Base-by-base conservation (phyloP, 1,140 invertebrate genomes). In the Metaphire vulgaris region DNA sequence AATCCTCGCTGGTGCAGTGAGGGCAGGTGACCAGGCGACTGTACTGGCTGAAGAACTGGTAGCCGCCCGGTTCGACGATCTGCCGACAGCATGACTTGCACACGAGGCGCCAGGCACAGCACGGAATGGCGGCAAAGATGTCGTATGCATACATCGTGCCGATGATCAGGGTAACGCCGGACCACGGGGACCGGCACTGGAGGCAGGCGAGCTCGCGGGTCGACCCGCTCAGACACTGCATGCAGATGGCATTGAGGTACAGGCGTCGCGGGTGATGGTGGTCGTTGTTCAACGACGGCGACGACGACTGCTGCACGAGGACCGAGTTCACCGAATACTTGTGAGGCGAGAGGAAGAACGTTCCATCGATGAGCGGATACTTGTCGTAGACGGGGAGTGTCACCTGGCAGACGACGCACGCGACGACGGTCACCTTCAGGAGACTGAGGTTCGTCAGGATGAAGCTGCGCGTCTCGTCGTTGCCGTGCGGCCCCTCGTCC, bases 101-200 rank as follows among this genome's bases (percentile, higher is more conserved):
- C 1, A 93, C 94, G 74, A 97, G 89, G 81, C 95, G 89, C 82
- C 96, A 94, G 83, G 91, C 89, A 88, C 96, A 98, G 84, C 96
- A 98, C 16, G 95, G 94, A 88, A 92, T 94, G 69, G 95, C 95
- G 83, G 96, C 96, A 86, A 98, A 98, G 78, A 98, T 94, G 86
- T 98, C 96, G 82, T 97, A 98, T 68, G 94, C 93, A 86, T 98
- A 98, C 94, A 97, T 96, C 74, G 95, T 96, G 68, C 96, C 96
- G 26, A 98, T 88, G 56, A 97, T 93, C 67, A 98, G 89, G 56
- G 92, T 92, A 6, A 92, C 92, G 26, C 96, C 96, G 84, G 96
- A 92, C 95, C 96, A 98, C 76, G 90, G 91, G 76, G 90, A 89
- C 74, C 90, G 90, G 86, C 96, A 98, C 85, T 91, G 92, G 78